These are phyloP conservation scores for Umimayanthus chanpuru DNA, from an alignment of 92 coral and sea anemone species.

Conservation along the genomic window DNA sequence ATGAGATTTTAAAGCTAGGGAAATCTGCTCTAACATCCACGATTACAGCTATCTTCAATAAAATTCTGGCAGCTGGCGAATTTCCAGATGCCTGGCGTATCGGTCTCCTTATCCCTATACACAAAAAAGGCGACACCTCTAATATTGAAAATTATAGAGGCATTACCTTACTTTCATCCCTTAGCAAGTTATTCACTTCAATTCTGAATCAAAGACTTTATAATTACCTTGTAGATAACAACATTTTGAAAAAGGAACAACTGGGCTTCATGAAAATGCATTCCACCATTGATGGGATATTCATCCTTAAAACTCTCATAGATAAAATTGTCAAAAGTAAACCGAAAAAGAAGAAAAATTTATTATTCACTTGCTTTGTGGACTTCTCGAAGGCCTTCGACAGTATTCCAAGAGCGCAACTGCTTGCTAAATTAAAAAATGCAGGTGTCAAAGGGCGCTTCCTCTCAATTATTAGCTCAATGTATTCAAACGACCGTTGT, in stretches of 20 bases:
- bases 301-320: constrained; percentile 36
- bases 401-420: constrained; percentile 44
- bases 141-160: constrained; percentile 30
- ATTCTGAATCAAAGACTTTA: constrained; percentile 46
- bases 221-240: constrained; percentile 29
- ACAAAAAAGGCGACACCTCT: neutral
- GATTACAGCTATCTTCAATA: too few relatives aligned
- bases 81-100: too few relatives aligned
- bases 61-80: too few relatives aligned
- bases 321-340: constrained; percentile 44
- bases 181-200: constrained; percentile 44
- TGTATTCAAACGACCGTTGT: constrained; percentile 12
- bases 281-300: constrained; percentile 19
- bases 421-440: constrained; percentile 11
- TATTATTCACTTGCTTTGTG: constrained; percentile 53
- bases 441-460: neutral
- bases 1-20: too few relatives aligned
- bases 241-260: constrained; percentile 43
- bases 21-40: too few relatives aligned
- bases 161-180: constrained; percentile 29
- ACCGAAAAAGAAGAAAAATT: constrained; percentile 28
- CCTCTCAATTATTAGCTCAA: neutral
- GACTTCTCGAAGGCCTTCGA: constrained; percentile 58
- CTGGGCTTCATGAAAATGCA: constrained; percentile 44
- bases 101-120: neutral